Base-by-base conservation (phyloP, 2,113 vertebrate species). In the Arenaria interpres region DNA sequence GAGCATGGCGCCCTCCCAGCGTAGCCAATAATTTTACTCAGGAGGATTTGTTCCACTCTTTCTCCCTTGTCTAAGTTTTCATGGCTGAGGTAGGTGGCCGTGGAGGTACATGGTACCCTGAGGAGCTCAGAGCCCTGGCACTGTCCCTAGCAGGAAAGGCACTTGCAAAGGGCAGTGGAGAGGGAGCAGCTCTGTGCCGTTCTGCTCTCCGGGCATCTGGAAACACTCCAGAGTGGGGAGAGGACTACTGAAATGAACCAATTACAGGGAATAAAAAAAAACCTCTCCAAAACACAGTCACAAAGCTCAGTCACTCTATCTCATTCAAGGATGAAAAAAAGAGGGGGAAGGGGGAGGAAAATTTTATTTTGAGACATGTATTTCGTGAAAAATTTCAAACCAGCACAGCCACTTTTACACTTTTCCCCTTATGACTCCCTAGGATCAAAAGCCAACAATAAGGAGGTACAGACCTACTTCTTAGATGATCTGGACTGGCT, bases 81-180 rank as follows among this genome's bases (percentile, higher is more conserved):
- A 37, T 32, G 14, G 9, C 41, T 43, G 85, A 83, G 45, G 46
- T 71, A 67, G 27, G 39, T 68, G 51, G 33, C 32, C 75, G 43
- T 1, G 3, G 66, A 60, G 46, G 12, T 37, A 41, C 2, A 3
- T 13, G 43, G n/a, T 28, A 60, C 3, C 4, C n/a, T 1, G 4
- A 20, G 14, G 27, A 76, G 32, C 25, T 30, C 71, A 41, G 67
- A 80, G 35, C 12, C 48, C 73, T 67, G 72, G 41, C 54, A 88
- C 32, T 0, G 0, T 23, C 68, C 37, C 24, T 37, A 19, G 19
- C 66, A 64, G n/a, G 19, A 66, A 81, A 68, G 43, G 32, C 32
- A 32, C 41, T 48, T 0, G 0, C 35, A 27, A 9, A 5, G 30
- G 9, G 27, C 20, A 30, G 30, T 23, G 41, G 57, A 63, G 33